Evolutionary conservation across 2,888 invertebrate species (phyloP), one percentile per base, ranked within the genome.

Genomic region (Ochropacha duplaris): DNA sequence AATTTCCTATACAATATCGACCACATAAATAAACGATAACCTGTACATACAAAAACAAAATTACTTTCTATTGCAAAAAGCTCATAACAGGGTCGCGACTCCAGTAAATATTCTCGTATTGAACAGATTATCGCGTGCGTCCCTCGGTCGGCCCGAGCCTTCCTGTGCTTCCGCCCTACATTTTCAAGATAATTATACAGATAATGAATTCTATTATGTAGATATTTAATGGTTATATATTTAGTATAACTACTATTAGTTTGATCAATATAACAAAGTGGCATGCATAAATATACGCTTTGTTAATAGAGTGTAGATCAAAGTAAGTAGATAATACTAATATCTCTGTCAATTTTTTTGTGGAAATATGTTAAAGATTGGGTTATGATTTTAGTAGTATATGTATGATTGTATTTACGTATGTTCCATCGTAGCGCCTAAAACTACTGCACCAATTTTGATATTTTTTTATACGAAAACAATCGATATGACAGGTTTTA

Each of bases 111-210:
- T 44, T 44, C 19, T 19, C 44, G 44, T 44, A 19, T 19, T 44
- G 4, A n/a, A n/a, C 22, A 39, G 54, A 39, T 39, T 36, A 39
- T 24, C 22, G 50, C 59, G 58, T 60, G 58, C 57, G 55, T 24
- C 36, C 56, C 49, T 14, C 44, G 44, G 44, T n/a, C 19, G 22
- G 31, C 57, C 44, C 52, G 54, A 22, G 28, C 56, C 61, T 57
- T 55, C n/a, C n/a, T n/a, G n/a, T n/a, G n/a, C n/a, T n/a, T n/a
- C 63, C 58, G 62, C 49, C 59, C 63, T 61, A 57, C 54, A 62
- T 64, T 61, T 55, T 54, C 55, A 59, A 58, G 58, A 59, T 61
- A 56, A 65, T 61, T 58, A 19, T 16, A 39, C 44, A 49, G 62
- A 59, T 61, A 62, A 58, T 56, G 39, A 56, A 56, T 54, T 16